These are phyloP conservation scores for Dryobates pubescens DNA, from an alignment of 2,797 vertebrate genomes.

Conservation along the genomic window DNA sequence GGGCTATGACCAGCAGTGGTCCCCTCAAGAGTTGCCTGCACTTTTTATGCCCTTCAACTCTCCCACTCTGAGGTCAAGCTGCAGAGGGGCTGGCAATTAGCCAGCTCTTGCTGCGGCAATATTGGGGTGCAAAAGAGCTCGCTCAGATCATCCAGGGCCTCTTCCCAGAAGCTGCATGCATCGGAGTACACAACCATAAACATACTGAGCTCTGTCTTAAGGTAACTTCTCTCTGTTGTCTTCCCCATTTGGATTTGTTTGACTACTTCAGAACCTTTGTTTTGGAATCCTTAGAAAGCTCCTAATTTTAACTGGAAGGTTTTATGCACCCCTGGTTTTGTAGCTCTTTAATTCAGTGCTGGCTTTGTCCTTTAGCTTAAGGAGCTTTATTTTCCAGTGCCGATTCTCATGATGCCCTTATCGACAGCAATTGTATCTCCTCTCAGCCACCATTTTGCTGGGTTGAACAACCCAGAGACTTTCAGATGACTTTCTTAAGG, in stretches of 20 bases:
- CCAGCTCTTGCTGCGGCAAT: not conserved
- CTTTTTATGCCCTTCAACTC: not conserved
- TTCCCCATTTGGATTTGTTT: not conserved
- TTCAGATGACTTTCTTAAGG: not conserved
- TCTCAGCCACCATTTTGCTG: not conserved
- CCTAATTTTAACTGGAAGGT: not conserved
- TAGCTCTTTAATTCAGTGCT: not conserved
- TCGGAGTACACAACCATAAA: not conserved
- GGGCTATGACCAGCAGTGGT: not conserved
- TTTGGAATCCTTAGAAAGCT: not conserved
- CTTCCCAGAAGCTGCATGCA: not conserved
- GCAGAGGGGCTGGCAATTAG: not conserved
- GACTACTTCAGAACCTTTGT: not conserved
- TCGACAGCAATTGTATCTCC: not conserved
- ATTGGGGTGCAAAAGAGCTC: not conserved
- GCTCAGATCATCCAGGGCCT: not conserved
- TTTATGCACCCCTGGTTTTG: not conserved
- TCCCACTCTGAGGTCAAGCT: not conserved
- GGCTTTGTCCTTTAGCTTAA: not conserved
- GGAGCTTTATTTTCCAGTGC: not conserved
- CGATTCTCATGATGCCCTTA: not conserved
- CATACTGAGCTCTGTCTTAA: not conserved
- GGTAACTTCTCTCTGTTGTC: not conserved
- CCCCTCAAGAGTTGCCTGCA: rapidly evolving
- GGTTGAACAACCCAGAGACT: not conserved